Conservation (phyloP, 1,140 invertebrate species). For the Ceratosolen solmsi region DNA sequence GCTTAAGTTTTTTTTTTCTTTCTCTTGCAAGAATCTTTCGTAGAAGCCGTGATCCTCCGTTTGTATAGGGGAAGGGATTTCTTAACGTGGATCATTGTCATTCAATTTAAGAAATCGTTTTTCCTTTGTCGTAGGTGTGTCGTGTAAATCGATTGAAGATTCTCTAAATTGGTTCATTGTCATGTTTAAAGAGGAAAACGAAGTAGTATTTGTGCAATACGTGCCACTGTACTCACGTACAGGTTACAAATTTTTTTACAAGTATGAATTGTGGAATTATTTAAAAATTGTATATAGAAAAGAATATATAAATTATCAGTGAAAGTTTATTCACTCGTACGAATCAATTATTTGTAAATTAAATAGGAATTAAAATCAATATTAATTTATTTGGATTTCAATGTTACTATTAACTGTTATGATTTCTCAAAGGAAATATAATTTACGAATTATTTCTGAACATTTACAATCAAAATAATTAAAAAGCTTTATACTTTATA, state of each 20-base stretch:
- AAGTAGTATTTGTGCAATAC: neutral
- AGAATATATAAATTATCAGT: no score
- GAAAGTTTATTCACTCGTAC: no score
- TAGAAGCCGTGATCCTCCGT: neutral
- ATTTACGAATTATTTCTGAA: no score
- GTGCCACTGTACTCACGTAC: neutral
- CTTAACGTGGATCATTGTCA: slow-evolving; percentile 16
- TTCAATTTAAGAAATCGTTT: slow-evolving; percentile 39
- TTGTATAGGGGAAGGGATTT: slow-evolving; percentile 1
- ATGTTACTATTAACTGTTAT: no score
- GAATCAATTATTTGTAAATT: no score
- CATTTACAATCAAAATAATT: no score
- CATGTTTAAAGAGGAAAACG: neutral
- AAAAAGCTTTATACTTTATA: no score
- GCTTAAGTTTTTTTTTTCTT: slow-evolving; percentile 10
- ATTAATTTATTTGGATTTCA: no score
- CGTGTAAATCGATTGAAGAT: neutral
- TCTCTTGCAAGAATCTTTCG: neutral
- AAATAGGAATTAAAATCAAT: no score
- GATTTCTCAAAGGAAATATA: no score
- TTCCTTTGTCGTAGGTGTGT: neutral
- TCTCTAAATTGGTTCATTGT: slow-evolving; percentile 29
- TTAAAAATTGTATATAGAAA: no score
- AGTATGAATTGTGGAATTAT: no score
- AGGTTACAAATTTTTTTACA: neutral